phyloP scores from a whole-genome alignment of 2,888 invertebrate species.

The Resseliella maxima region DNA sequence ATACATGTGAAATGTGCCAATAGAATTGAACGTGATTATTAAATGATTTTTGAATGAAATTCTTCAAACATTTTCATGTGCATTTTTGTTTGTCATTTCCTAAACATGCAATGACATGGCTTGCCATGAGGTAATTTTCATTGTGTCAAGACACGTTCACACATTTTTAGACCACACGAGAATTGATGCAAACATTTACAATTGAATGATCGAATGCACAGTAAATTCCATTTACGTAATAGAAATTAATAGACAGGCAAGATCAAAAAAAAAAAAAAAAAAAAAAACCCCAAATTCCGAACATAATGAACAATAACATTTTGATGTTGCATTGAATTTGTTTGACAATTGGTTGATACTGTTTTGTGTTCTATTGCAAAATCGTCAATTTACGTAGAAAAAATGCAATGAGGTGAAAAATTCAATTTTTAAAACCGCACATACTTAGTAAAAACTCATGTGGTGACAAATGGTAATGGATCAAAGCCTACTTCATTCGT shows the following conservation, averaged over 20 bases:
- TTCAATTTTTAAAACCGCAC: slow-evolving; percentile 41
- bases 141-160: neutral
- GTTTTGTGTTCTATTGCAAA: slow-evolving; percentile 13
- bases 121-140: neutral
- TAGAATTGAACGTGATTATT: neutral
- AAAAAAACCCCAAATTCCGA: neutral
- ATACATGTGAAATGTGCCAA: neutral
- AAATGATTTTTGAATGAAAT: neutral
- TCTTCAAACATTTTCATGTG: neutral
- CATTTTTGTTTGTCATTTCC: neutral
- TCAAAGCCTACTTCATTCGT: slow-evolving; percentile 29
- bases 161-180: neutral
- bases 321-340: neutral
- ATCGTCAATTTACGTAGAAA: neutral
- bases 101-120: neutral
- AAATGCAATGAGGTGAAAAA: slow-evolving; percentile 41
- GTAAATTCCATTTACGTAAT: slow-evolving; percentile 9
- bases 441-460: slow-evolving; percentile 18
- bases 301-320: neutral
- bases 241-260: neutral
- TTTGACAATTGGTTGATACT: neutral
- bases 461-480: slow-evolving; percentile 42
- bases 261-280: too few species aligned
- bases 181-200: neutral
- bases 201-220: neutral